These are phyloP conservation scores for Clarias macrocephalus DNA, from an alignment of 2,113 vertebrate genomes.

Conservation along the genomic window DNA sequence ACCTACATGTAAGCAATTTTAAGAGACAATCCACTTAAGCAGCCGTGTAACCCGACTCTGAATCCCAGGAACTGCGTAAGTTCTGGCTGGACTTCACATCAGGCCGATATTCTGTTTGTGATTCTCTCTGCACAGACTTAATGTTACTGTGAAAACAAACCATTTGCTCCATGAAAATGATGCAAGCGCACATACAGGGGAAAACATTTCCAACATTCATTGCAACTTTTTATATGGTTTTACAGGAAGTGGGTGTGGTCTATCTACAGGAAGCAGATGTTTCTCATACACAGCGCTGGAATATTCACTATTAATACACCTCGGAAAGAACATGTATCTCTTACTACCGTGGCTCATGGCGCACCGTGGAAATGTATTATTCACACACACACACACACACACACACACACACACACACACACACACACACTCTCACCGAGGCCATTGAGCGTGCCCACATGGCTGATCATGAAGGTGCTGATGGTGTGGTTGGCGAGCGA, in stretches of 20 bases:
- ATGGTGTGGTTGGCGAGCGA: slow-evolving; percentile 96
- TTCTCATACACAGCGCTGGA: background rate
- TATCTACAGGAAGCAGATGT: slow-evolving; percentile 19
- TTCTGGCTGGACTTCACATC: background rate
- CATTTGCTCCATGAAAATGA: background rate
- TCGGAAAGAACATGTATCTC: background rate
- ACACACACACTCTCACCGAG: slow-evolving; percentile 77
- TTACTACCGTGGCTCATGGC: background rate
- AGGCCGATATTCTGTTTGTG: background rate
- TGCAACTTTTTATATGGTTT: background rate
- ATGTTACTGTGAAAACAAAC: background rate
- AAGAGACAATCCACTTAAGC: background rate
- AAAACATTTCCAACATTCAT: background rate
- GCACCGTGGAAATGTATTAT: background rate
- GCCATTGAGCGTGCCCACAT: slow-evolving; percentile 85
- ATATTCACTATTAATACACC: slow-evolving; percentile 9
- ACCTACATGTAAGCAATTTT: too few species aligned
- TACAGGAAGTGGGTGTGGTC: background rate
- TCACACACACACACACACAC: background rate
- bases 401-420: background rate
- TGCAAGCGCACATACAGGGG: background rate
- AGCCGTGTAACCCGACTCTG: background rate
- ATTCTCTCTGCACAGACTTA: background rate
- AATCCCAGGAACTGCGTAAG: background rate
- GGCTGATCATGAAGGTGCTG: slow-evolving; percentile 88